Percentiles rank a stretch among this genome's conserved stretches.
Conservation (phyloP, 1,140 invertebrate species). For the Doryteuthis pealeii region DNA sequence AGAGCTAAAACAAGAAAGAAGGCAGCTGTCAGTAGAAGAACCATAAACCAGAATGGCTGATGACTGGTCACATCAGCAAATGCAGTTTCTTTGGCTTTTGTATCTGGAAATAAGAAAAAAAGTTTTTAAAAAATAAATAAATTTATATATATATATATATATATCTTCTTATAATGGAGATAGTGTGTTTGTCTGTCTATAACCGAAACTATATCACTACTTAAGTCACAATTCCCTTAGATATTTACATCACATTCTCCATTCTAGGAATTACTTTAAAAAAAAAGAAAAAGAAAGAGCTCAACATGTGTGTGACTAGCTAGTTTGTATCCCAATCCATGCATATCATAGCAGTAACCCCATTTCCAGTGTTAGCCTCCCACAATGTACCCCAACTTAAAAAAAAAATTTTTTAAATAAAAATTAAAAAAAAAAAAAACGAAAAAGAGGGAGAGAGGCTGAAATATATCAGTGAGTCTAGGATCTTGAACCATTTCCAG, state of each 20-base stretch:
- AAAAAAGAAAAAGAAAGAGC: neutral
- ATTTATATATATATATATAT: too few relatives aligned
- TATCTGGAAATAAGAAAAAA: neutral
- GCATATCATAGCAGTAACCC: neutral
- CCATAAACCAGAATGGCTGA: neutral
- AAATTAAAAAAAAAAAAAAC: neutral
- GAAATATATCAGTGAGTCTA: too few relatives aligned
- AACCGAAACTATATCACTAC: too few relatives aligned
- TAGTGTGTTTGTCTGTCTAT: too few relatives aligned
- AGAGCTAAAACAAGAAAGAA: neutral
- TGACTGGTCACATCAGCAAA: neutral
- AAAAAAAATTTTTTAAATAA: neutral
- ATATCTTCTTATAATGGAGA: too few relatives aligned
- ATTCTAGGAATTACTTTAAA: too few relatives aligned
- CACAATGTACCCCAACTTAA: neutral
- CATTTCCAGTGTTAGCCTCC: neutral
- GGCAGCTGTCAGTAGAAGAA: neutral
- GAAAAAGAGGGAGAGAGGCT: too few relatives aligned
- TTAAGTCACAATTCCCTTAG: too few relatives aligned
- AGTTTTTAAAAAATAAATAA: neutral
- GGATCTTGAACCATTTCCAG: too few relatives aligned
- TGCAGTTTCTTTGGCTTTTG: neutral
- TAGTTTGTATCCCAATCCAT: neutral
- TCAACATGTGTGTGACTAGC: neutral
- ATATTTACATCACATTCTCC: too few relatives aligned